Conservation (phyloP, 2,888 invertebrate species). For the Megaustenia siamemsis region DNA sequence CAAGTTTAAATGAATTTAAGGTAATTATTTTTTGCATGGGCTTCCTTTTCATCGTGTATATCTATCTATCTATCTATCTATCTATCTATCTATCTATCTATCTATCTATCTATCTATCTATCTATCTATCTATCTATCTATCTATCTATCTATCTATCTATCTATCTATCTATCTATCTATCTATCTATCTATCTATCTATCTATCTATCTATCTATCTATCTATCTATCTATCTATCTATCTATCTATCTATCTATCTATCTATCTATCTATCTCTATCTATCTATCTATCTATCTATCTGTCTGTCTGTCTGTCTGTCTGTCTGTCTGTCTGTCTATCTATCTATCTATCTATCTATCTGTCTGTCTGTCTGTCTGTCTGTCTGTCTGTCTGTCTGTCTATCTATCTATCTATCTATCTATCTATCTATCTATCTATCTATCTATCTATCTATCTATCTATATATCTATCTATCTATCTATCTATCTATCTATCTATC, state of each 20-base stretch:
- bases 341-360: too few species aligned
- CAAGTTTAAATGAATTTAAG: too few species aligned
- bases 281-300: too few species aligned
- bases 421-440: conserved; percentile 9
- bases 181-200: conserved; percentile 3
- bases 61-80: too few species aligned
- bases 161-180: background rate
- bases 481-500: conserved; percentile 9
- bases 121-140: background rate
- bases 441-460: conserved; percentile 9
- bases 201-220: conserved; percentile 9
- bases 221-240: conserved; percentile 9
- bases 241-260: conserved; percentile 9
- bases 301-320: too few species aligned
- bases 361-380: background rate
- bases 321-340: too few species aligned
- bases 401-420: background rate
- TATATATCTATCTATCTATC: too few species aligned
- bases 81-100: conserved; percentile 9
- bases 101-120: background rate
- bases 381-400: background rate
- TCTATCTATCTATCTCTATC: too few species aligned
- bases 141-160: background rate
- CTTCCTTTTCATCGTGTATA: too few species aligned
- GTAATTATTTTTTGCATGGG: too few species aligned